A percentile compares a stretch with the other conserved stretches of the same genome.
Conservation (phyloP, 2,113 vertebrate species). For the Phylloscopus trochiloides region DNA sequence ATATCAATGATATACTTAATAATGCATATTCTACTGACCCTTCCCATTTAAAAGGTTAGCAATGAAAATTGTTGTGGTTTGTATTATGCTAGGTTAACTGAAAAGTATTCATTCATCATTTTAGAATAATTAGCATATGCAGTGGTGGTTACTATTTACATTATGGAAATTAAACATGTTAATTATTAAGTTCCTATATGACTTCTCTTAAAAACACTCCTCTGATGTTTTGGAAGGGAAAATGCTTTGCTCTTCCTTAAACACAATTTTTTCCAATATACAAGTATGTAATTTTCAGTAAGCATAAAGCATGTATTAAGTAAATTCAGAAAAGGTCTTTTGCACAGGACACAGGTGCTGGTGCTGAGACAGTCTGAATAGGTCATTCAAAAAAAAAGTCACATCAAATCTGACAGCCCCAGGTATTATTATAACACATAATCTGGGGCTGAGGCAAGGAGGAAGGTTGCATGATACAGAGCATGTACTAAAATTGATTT, state of each 20-base stretch:
- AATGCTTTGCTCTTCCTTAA: neutral
- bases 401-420: neutral
- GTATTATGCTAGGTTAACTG: neutral
- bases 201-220: neutral
- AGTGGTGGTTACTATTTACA: neutral
- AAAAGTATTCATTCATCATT: neutral
- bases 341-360: neutral
- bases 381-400: neutral
- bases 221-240: neutral
- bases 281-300: neutral
- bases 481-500: neutral
- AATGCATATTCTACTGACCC: neutral
- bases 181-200: neutral
- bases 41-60: neutral
- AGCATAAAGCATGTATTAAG: neutral
- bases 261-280: neutral
- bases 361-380: neutral
- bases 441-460: neutral
- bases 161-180: neutral
- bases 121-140: neutral
- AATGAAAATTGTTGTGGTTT: neutral
- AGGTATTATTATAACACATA: neutral
- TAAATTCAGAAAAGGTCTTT: neutral
- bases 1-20: neutral
- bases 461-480: neutral